Evolutionary conservation across 2,113 vertebrate species (phyloP), one percentile per base, ranked within the genome.

Genomic region (Tricholaema leucomelas): DNA sequence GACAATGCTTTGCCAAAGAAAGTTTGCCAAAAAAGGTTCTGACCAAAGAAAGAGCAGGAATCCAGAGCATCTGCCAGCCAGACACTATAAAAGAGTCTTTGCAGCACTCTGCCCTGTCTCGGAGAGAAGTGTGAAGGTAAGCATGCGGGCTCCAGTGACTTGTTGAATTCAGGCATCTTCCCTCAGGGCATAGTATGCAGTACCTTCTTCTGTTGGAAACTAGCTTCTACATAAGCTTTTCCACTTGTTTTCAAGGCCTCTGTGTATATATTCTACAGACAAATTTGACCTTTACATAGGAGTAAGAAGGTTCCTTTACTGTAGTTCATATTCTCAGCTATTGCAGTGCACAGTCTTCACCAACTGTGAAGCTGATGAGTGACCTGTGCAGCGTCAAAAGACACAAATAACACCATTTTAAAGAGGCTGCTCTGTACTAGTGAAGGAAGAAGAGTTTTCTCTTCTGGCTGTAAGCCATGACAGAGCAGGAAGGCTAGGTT

Each of bases 41-140:
- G 82, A 75, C 67, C 65, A 85, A 89, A 95, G 90, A 71, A 95
- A 92, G 82, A 89, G 85, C 87, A 94, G 93, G 38, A 66, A 89
- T 89, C 71, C 71, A 76, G 67, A 91, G 66, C 79, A 95, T 94
- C 54, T 95, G 82, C 92, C 79, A 85, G 85, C 50, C 75, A 85
- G 82, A 65, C 48, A 40, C 92, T 96, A 96, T 96, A 96, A 94
- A 96, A 95, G 93, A 44, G 88, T 82, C 93, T 91, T 87, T 79
- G 85, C 87, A 85, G 66, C 82, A 67, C 90, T 89, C 90, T 82
- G 85, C 90, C 92, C 75, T 15, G 93, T 94, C 90, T 79, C 85
- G 79, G 52, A 72, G 87, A 90, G 87, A 91, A 96, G 79, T 90
- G 92, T 94, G 71, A 54, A 96, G 93, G 95, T 96, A 96, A 89